Evolutionary conservation across 2,797 vertebrate species (phyloP), one percentile per base, ranked within the genome.

Genomic region (Rhodeus uyekii): DNA sequence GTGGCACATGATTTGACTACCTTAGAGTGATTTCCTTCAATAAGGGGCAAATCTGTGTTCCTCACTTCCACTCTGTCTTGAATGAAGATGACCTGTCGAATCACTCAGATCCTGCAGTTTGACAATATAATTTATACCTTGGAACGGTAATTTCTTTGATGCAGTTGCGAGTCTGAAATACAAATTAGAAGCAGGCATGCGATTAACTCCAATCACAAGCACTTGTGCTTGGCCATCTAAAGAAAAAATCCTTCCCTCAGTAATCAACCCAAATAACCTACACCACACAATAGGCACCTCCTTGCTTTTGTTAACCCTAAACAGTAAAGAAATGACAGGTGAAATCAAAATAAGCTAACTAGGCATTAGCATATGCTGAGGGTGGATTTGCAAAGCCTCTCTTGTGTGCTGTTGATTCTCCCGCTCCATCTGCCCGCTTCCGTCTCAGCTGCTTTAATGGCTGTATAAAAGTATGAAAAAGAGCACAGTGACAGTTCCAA

Each of bases 71-170:
- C 89, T 86, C 53, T 88, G 86, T 83, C 77, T 68, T 63, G 88
- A 81, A 88, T 64, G 9, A 83, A 81, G 83, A 86, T 91, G 93
- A 93, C 92, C 92, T 89, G 88, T 39, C 71, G 82, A 88, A 87
- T 87, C 88, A 78, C 87, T 88, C 77, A 60, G 86, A 92, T 90
- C 88, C 90, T 85, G 89, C 88, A 85, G 92, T 92, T 88, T 92
- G 93, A 92, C 90, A 91, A 89, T 89, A 87, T 92, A 91, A 92
- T 90, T 92, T 90, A 90, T 85, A 85, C 89, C 84, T 88, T 82
- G 53, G 42, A 81, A 87, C 89, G 83, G 90, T 93, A 90, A 93
- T 92, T 91, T 87, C 77, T 81, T 72, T 32, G 22, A 75, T 71
- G 81, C 53, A 48, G 24, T 86, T 80, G 48, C 34, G 55, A 48